These are phyloP conservation scores for Gorsachius magnificus DNA, from an alignment of 2,797 vertebrate genomes.

Conservation along the genomic window DNA sequence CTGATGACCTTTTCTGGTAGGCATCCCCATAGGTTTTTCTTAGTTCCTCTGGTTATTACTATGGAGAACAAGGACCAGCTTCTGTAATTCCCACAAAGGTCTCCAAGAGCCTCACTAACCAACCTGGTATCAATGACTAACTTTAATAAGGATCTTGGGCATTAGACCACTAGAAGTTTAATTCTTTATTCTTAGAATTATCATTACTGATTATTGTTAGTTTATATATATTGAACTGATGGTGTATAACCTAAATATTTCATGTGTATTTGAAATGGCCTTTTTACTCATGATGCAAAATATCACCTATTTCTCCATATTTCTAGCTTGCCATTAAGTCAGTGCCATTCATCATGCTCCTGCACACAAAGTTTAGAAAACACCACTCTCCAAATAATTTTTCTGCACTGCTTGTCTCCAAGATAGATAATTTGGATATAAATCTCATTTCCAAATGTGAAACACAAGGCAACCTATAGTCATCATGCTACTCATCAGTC, in stretches of 20 bases:
- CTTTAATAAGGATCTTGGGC: not conserved
- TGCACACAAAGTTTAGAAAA: not conserved
- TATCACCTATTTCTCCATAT: not conserved
- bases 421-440: not conserved
- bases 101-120: not conserved
- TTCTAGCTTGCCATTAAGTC: not conserved
- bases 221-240: not conserved
- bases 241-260: not conserved
- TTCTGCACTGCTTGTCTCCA: not conserved
- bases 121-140: not conserved
- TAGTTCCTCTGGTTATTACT: not conserved
- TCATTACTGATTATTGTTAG: not conserved
- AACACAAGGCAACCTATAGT: not conserved
- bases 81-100: not conserved
- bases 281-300: not conserved
- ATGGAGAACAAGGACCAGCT: not conserved
- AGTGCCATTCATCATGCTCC: not conserved
- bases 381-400: not conserved
- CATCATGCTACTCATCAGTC: not conserved
- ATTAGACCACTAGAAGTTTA: not conserved
- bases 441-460: not conserved
- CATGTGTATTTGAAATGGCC: not conserved
- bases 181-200: not conserved
- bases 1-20: not conserved
- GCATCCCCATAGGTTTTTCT: not conserved